Percentiles rank a stretch among this genome's conserved stretches.
Conservation (phyloP, 1,140 invertebrate species). For the Pentalonia nigronervosa region DNA sequence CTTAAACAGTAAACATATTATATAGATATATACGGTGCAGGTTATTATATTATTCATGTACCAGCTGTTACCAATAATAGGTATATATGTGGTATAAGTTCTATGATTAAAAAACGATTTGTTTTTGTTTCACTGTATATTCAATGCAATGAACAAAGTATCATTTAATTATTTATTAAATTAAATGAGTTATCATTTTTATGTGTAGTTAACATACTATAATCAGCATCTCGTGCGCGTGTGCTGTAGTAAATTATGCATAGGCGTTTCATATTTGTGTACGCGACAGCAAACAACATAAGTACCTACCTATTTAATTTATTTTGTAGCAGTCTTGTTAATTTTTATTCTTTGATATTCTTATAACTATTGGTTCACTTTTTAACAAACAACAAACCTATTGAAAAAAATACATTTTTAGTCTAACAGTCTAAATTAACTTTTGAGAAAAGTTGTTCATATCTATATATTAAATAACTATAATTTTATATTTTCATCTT, state of each 20-base stretch:
- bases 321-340: too few species aligned
- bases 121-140: neutral
- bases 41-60: neutral
- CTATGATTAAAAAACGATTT: neutral
- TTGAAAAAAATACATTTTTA: too few species aligned
- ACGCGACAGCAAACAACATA: neutral
- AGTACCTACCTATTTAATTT: too few species aligned
- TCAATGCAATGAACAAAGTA: neutral
- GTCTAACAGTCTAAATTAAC: too few species aligned
- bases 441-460: too few species aligned
- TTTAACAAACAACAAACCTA: too few species aligned
- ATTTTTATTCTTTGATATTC: too few species aligned
- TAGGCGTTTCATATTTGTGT: neutral
- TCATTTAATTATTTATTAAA: neutral
- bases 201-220: neutral
- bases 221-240: neutral
- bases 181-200: neutral
- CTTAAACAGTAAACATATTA: too few species aligned
- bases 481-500: too few species aligned
- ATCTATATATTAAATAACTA: too few species aligned
- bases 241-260: neutral
- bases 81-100: neutral
- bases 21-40: neutral
- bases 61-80: neutral
- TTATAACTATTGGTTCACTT: too few species aligned